A percentile compares a stretch with the other conserved stretches of the same genome.
Evolutionary conservation across 2,888 invertebrate genomes (phyloP).

Genomic region (Metalampra italica): DNA sequence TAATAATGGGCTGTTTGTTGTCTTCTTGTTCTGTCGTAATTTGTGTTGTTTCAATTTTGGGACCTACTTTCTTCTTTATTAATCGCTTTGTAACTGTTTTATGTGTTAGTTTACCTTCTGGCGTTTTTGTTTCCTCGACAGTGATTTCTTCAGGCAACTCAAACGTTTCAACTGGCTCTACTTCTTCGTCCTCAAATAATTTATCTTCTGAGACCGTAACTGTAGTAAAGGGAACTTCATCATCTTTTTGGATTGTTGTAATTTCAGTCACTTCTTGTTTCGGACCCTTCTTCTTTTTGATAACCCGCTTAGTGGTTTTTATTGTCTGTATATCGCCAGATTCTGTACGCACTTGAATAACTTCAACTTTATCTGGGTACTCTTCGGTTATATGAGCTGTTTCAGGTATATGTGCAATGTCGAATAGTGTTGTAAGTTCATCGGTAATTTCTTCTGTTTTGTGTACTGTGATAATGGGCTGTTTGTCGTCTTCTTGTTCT

Average conservation of each 20-base stretch:
- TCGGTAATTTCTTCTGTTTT: constrained; percentile 25
- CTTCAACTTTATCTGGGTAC: constrained; percentile 30
- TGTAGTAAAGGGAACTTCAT: constrained; percentile 22
- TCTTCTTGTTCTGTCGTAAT: constrained; percentile 20
- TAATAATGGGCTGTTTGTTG: constrained; percentile 23
- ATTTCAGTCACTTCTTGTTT: constrained; percentile 19
- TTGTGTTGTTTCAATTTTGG: constrained; percentile 27
- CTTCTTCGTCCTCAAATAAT: background rate
- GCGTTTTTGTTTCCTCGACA: constrained; percentile 10
- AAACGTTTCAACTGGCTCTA: constrained; percentile 16
- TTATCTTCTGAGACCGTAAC: constrained; percentile 16
- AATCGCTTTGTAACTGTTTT: constrained; percentile 34
- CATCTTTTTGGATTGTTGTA: constrained; percentile 15
- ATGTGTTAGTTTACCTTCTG: constrained; percentile 27
- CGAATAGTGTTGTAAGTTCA: constrained; percentile 25
- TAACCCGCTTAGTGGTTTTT: constrained; percentile 23
- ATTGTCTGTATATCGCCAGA: constrained; percentile 13
- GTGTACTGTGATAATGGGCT: constrained; percentile 30
- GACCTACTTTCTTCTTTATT: constrained; percentile 31
- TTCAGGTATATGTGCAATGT: constrained; percentile 28
- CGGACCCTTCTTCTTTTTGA: constrained; percentile 19
- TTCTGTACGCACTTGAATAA: constrained; percentile 18
- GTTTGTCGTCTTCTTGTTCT: constrained; percentile 19
- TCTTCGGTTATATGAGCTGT: constrained; percentile 21
- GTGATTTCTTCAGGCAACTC: constrained; percentile 24